Conservation (phyloP, 1,140 invertebrate genomes). For the Chironomus striatipennis region DNA sequence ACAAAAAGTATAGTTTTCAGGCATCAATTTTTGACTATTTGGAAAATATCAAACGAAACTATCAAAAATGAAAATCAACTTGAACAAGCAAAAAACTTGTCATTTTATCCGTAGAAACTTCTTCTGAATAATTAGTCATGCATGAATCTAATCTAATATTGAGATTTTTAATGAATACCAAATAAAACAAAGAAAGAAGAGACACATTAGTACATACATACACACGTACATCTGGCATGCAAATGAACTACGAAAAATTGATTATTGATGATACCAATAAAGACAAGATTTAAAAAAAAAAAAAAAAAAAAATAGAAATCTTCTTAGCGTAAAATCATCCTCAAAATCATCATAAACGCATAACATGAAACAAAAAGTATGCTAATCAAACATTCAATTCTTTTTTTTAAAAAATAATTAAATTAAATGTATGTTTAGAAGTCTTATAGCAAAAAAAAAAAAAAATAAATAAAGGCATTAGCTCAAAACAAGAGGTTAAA, state of each 20-base stretch:
- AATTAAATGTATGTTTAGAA: no score
- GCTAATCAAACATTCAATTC: no score
- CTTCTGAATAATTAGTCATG: neutral
- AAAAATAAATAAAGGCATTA: no score
- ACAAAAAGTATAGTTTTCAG: neutral
- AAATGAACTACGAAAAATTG: neutral
- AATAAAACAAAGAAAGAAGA: neutral
- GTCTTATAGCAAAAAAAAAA: no score
- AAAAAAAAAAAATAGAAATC: no score
- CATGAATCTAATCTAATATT: neutral
- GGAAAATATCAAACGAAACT: conserved; percentile 29
- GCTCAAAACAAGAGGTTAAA: neutral
- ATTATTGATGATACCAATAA: no score
- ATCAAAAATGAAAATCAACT: conserved; percentile 30
- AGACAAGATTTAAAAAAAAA: no score
- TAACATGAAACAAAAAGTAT: no score
- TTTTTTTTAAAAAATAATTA: no score
- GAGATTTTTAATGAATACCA: neutral
- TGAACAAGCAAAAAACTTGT: conserved; percentile 29
- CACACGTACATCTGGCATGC: neutral
- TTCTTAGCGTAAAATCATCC: no score
- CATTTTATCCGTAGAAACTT: conserved; percentile 25
- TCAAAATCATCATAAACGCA: no score
- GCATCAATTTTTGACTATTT: neutral
- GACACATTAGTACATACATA: neutral